Evolutionary conservation across 2,797 vertebrate genomes (phyloP).

Genomic region (Gadopsis bispinosus): DNA sequence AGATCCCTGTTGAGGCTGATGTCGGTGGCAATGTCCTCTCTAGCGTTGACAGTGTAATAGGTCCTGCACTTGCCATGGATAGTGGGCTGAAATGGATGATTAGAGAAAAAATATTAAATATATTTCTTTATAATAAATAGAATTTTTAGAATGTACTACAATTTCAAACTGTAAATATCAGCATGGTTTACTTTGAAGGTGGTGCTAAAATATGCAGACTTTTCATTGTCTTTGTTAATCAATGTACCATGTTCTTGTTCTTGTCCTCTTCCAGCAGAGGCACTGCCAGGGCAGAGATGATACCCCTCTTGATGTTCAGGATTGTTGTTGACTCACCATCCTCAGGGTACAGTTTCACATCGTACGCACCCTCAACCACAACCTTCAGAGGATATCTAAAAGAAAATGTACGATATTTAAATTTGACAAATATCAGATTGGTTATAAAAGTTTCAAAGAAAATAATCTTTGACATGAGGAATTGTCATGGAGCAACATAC

Average conservation of each 20-base stretch:
- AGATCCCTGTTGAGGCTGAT: constrained; percentile 89
- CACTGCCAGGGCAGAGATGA: constrained; percentile 91
- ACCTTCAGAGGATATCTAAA: constrained; percentile 80
- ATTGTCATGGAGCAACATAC: constrained; percentile 68
- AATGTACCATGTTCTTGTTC: constrained; percentile 79
- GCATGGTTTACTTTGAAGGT: background rate
- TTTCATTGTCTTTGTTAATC: constrained; percentile 2
- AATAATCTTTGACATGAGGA: background rate
- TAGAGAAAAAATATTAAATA: background rate
- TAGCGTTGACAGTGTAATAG: constrained; percentile 80
- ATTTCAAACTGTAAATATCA: background rate
- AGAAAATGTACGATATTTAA: background rate
- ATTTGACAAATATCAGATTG: background rate
- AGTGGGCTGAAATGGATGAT: constrained; percentile 85
- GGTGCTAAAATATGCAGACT: background rate
- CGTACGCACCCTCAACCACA: constrained; percentile 81
- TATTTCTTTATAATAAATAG: too few relatives aligned
- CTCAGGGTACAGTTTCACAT: constrained; percentile 90
- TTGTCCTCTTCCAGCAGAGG: constrained; percentile 85
- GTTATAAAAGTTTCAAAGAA: background rate
- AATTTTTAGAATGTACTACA: background rate
- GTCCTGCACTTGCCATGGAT: constrained; percentile 93
- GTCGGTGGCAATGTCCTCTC: constrained; percentile 87
- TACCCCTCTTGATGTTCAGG: constrained; percentile 96
- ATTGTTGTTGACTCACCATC: constrained; percentile 88